Evolutionary conservation across 2,797 vertebrate species (phyloP), one percentile per base, ranked within the genome.

Genomic region (Strix occidentalis): DNA sequence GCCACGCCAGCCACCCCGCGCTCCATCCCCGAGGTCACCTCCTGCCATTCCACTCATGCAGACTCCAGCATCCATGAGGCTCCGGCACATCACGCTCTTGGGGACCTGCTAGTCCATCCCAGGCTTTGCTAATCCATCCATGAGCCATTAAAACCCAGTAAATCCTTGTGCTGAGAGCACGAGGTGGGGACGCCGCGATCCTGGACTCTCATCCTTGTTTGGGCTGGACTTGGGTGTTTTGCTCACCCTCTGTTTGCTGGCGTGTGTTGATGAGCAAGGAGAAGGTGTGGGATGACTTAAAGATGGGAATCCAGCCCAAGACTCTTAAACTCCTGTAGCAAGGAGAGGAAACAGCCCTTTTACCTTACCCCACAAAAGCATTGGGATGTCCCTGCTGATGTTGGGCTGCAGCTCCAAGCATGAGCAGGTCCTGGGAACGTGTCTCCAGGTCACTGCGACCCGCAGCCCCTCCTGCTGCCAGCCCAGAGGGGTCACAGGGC

Each of bases 71-170:
- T 79, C 81, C 68, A 68, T 37, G 43, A 4, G 8, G 70, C 82
- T 85, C 76, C 0, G 6, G 85, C 91, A 24, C 78, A 76, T 94
- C 87, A 11, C 3, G 74, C 89, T 45, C 86, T 78, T 11, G 19
- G 75, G 80, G 77, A 76, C 25, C 43, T 72, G 57, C 87, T 89
- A 63, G 60, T 94, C 92, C 97, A 93, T 94, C 92, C 41, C 89
- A 94, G 43, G 93, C 93, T 93, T 96, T 87, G 96, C 97, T 96
- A 17, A 80, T 69, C 83, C 84, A 97, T 92, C 89, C 97, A 94
- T 95, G n/a, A 87, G 86, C 75, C 80, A 89, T 94, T 16, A 54
- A 56, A 16, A 46, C 17, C 23, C 2, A 4, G 69, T 23, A 58
- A 84, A 72, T 54, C 86, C 84, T 87, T 51, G 93, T 11, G 85